Evolutionary conservation across 1,140 invertebrate species (phyloP), one percentile per base, ranked within the genome.

Genomic region (Chelonus insularis): DNA sequence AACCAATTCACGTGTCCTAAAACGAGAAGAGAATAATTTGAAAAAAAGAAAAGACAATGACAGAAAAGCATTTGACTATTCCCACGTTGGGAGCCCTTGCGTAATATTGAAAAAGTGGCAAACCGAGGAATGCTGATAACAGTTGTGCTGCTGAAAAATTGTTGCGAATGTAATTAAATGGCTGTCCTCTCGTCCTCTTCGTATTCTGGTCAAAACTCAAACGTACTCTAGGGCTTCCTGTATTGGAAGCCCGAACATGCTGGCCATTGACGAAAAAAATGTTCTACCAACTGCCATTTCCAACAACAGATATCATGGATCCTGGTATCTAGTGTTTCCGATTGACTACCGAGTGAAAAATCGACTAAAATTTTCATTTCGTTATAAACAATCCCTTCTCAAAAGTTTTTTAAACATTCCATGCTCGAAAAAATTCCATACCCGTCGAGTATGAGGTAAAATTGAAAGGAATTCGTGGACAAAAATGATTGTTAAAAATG

Each of bases 221-320:
- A 39, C 36, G 36, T 39, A 14, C 36, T 39, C 12, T 9, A 39
- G 36, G 12, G 4, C 11, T 14, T n/a, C 12, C 9, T 39, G 36
- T 39, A 39, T 39, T 29, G 25, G 25, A 39, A 3, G 36, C 11
- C 11, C 11, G 2, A 39, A 39, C 36, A 39, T 14, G 36, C 8
- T 39, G 11, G 36, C 51, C 16, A 1, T 56, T 21, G 4, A 43
- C 20, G 18, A 56, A 36, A 56, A 56, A 56, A 56, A 56, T 56
- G 37, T 56, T 43, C 37, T 12, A 37, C 36, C 20, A 8, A 55
- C 51, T 56, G 36, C 54, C 37, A 56, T 56, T 56, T 29, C 16
- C 54, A 56, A 43, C 36, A 3, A 4, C 21, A 20, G 9, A 29
- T 7, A 29, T 14, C 1, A 32, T 14, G 51, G 51, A 45, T 45